A percentile compares a stretch with the other conserved stretches of the same genome.
Evolutionary conservation across 2,797 vertebrate species (phyloP).

Genomic region (Poecilia picta): DNA sequence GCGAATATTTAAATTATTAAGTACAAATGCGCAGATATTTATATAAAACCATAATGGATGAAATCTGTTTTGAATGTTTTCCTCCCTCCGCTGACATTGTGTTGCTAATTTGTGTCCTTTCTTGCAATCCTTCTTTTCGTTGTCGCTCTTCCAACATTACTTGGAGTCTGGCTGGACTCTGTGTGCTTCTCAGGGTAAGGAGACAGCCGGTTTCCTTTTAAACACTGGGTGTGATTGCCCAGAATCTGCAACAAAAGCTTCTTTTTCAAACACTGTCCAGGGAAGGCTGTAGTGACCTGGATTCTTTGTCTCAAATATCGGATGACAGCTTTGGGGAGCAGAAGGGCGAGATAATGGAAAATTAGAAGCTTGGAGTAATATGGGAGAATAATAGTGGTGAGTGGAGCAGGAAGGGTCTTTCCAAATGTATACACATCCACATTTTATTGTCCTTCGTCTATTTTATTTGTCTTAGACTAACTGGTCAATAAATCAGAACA

Average conservation of each 20-base stretch:
- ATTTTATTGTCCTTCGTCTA: slow-evolving; percentile 18
- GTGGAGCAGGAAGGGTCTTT: background rate
- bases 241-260: slow-evolving; percentile 32
- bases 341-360: background rate
- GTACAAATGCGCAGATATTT: background rate
- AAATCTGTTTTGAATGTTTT: background rate
- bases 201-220: slow-evolving; percentile 18
- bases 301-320: slow-evolving; percentile 5
- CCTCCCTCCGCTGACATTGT: slow-evolving; percentile 34
- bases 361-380: background rate
- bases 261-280: slow-evolving; percentile 6
- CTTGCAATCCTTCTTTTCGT: slow-evolving; percentile 38
- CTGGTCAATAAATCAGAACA: slow-evolving; percentile 16
- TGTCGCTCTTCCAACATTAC: slow-evolving; percentile 32
- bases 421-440: slow-evolving; percentile 21
- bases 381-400: background rate
- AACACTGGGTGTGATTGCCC: slow-evolving; percentile 12
- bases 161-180: slow-evolving; percentile 30
- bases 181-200: slow-evolving; percentile 22
- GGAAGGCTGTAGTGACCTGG: slow-evolving; percentile 4
- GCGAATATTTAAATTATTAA: background rate
- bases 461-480: slow-evolving; percentile 18
- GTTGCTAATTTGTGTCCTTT: slow-evolving; percentile 54
- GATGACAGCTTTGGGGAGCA: slow-evolving; percentile 2
- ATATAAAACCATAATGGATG: background rate